These are phyloP conservation scores for Coecobrya sp. DNA, from an alignment of 2,888 invertebrate genomes.

Conservation along the genomic window DNA sequence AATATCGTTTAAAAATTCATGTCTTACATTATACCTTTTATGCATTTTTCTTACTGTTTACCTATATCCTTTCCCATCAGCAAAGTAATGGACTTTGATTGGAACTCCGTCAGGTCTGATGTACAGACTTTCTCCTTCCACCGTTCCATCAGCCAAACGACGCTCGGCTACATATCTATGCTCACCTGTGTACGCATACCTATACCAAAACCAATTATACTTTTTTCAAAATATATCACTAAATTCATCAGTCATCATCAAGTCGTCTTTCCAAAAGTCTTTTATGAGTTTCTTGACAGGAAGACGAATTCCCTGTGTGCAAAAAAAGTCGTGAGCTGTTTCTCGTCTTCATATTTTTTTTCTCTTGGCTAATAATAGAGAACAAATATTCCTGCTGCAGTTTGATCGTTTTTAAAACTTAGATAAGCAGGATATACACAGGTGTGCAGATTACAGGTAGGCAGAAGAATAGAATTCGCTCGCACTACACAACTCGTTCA, in stretches of 20 bases:
- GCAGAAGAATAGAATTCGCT: neutral
- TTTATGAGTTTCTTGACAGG: slow-evolving; percentile 35
- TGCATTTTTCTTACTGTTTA: neutral
- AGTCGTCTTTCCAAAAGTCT: neutral
- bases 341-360: slow-evolving; percentile 3
- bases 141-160: slow-evolving; percentile 83
- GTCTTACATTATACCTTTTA: neutral
- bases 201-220: slow-evolving; percentile 79
- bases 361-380: slow-evolving; percentile 11
- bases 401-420: neutral
- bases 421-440: neutral
- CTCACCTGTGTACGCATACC: slow-evolving; percentile 86
- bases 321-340: slow-evolving; percentile 47
- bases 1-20: slow-evolving; percentile 9
- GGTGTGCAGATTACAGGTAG: neutral
- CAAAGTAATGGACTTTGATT: slow-evolving; percentile 86
- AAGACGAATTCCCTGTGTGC: neutral
- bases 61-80: slow-evolving; percentile 84
- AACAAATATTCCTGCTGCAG: neutral
- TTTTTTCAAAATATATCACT: neutral
- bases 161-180: slow-evolving; percentile 85
- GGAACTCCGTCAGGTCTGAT: slow-evolving; percentile 85
- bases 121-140: slow-evolving; percentile 86
- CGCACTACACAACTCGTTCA: neutral
- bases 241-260: neutral